A percentile compares a stretch with the other conserved stretches of the same genome.
Evolutionary conservation across 2,888 invertebrate species (phyloP).

Genomic region (Hybos culiciformis): DNA sequence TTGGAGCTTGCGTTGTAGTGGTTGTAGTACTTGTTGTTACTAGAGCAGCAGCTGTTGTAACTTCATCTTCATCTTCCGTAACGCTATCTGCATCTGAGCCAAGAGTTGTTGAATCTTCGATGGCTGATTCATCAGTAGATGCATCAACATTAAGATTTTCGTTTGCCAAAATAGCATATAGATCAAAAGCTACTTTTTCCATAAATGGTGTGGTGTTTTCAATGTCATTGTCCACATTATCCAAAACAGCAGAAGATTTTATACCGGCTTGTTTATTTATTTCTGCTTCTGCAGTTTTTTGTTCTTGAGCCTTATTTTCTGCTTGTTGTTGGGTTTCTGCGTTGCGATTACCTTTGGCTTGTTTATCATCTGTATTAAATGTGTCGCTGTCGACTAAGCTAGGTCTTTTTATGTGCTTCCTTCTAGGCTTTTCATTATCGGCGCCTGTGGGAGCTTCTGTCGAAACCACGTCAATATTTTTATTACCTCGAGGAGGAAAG

Average conservation of each 20-base stretch:
- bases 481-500: constrained; percentile 57
- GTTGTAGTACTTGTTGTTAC: constrained; percentile 43
- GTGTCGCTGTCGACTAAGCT: constrained; percentile 69
- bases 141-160: constrained; percentile 44
- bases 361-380: constrained; percentile 52
- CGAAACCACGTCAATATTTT: constrained; percentile 27
- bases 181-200: constrained; percentile 70
- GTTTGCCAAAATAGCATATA: constrained; percentile 63
- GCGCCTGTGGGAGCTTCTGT: constrained; percentile 2
- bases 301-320: constrained; percentile 1
- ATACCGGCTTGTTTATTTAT: constrained; percentile 12
- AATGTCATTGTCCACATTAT: constrained; percentile 18
- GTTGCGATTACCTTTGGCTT: constrained; percentile 28
- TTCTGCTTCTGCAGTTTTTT: constrained; percentile 11
- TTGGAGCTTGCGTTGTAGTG: constrained; percentile 37
- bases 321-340: constrained; percentile 23
- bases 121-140: constrained; percentile 30
- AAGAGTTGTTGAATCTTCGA: constrained; percentile 28
- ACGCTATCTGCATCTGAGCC: constrained; percentile 23
- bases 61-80: constrained; percentile 36
- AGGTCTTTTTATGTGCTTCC: constrained; percentile 43
- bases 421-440: not conserved
- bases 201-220: constrained; percentile 46
- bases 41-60: constrained; percentile 40
- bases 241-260: too few species aligned